A percentile compares a stretch with the other conserved stretches of the same genome.
Evolutionary conservation across 1,140 invertebrate species (phyloP).

Genomic region (Eciton burchellii): DNA sequence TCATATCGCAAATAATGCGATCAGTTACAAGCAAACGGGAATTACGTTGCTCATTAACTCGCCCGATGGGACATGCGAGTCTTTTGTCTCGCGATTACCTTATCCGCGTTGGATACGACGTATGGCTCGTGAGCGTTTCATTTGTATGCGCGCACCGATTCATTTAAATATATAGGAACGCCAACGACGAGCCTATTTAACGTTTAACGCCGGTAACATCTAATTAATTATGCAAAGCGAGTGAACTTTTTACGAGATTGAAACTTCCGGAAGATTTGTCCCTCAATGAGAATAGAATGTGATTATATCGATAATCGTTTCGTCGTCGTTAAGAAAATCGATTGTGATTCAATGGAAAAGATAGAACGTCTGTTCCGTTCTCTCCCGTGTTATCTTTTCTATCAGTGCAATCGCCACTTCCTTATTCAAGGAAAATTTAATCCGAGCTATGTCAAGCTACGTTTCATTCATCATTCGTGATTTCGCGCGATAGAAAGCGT

Average conservation of each 20-base stretch:
- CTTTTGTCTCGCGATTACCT: slow-evolving; percentile 45
- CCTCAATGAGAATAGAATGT: neutral
- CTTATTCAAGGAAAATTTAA: too few species aligned
- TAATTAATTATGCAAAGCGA: slow-evolving; percentile 54
- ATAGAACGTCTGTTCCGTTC: too few species aligned
- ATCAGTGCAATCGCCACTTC: too few species aligned
- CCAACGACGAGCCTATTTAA: slow-evolving; percentile 42
- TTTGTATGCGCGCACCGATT: slow-evolving; percentile 65
- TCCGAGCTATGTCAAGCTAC: too few species aligned
- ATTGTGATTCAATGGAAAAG: neutral
- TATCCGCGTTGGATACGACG: slow-evolving; percentile 32
- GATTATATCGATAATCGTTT: neutral
- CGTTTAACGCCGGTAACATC: slow-evolving; percentile 52
- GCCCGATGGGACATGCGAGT: neutral
- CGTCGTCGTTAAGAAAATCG: neutral
- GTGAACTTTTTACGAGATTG: neutral
- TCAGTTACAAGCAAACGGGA: neutral
- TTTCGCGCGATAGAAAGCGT: neutral
- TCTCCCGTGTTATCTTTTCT: too few species aligned
- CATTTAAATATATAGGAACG: slow-evolving; percentile 72
- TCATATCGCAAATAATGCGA: neutral
- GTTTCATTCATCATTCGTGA: too few species aligned
- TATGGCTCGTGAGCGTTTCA: slow-evolving; percentile 47
- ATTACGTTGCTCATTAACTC: slow-evolving; percentile 43
- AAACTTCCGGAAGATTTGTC: neutral